A percentile compares a stretch with the other conserved stretches of the same genome.
These are phyloP conservation scores for Trachurus trachurus DNA, from an alignment of 2,797 vertebrate genomes.

Conservation along the genomic window DNA sequence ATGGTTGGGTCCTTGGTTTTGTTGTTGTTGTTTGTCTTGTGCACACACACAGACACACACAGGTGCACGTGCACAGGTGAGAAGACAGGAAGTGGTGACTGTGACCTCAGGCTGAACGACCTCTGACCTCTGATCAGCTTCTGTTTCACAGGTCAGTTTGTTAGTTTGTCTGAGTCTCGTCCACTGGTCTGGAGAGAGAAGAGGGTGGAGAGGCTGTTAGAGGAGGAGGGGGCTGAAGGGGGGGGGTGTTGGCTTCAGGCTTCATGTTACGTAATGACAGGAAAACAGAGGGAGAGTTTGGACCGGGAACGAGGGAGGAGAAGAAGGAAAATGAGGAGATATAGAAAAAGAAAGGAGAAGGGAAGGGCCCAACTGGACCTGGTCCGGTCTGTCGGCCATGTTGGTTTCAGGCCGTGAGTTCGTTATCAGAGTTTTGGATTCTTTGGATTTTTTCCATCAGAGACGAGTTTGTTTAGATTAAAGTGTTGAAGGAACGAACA, in stretches of 20 bases:
- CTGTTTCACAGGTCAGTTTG: constrained; percentile 26
- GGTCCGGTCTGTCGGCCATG: too few species aligned
- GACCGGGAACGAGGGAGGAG: constrained; percentile 20
- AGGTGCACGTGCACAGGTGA: too few species aligned
- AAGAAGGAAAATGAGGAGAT: too few species aligned
- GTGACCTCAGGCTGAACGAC: neutral
- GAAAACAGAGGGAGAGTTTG: constrained; percentile 69
- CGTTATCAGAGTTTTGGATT: too few species aligned
- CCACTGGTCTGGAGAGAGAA: constrained; percentile 19
- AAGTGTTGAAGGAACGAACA: too few species aligned
- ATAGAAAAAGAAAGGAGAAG: neutral
- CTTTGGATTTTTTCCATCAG: too few species aligned
- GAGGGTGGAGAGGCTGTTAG: constrained; percentile 52
- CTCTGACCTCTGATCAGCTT: neutral
- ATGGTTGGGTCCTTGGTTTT: too few species aligned
- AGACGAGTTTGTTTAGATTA: too few species aligned
- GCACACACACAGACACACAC: too few species aligned
- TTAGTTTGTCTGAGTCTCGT: constrained; percentile 37
- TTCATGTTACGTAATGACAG: constrained; percentile 70
- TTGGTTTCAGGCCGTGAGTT: too few species aligned
- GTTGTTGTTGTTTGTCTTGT: too few species aligned
- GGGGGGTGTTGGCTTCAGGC: constrained; percentile 57
- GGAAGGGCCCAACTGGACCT: neutral
- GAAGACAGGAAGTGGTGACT: too few species aligned
- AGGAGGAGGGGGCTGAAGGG: constrained; percentile 18